Conservation (phyloP, 2,888 invertebrate species). For the Cephalotes varians region DNA sequence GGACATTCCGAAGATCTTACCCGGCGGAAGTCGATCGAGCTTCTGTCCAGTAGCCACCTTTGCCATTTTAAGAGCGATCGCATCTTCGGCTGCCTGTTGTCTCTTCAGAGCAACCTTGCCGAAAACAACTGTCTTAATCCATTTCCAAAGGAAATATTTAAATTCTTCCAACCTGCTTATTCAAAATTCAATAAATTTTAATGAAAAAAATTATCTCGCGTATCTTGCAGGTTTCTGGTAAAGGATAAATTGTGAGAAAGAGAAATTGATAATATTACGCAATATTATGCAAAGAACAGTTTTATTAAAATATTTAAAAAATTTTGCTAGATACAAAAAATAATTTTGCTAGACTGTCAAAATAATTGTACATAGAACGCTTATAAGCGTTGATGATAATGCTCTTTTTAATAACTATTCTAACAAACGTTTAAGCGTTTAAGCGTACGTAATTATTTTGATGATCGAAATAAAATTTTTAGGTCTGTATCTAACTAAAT, state of each 20-base stretch:
- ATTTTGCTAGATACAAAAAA: too few species aligned
- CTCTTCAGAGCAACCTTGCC: slow-evolving; percentile 96
- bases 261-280: background rate
- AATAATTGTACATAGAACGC: too few species aligned
- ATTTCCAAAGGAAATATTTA: slow-evolving; percentile 9
- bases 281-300: too few species aligned
- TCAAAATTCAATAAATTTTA: background rate
- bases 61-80: slow-evolving; percentile 96
- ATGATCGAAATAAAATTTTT: too few species aligned
- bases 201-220: background rate
- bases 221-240: background rate
- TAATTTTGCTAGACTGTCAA: too few species aligned
- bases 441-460: too few species aligned
- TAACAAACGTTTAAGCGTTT: too few species aligned
- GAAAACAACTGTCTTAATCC: slow-evolving; percentile 8
- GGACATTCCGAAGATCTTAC: slow-evolving; percentile 96
- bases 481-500: too few species aligned
- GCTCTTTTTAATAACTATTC: too few species aligned
- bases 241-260: background rate
- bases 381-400: too few species aligned
- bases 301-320: background rate
- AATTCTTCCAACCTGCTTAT: background rate
- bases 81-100: slow-evolving; percentile 98
- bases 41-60: slow-evolving; percentile 93
- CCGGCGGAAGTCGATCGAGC: slow-evolving; percentile 92